A percentile compares a stretch with the other conserved stretches of the same genome.
phyloP scores from a whole-genome alignment of 2,797 vertebrate genomes.

The Glyptemys insculpta region DNA sequence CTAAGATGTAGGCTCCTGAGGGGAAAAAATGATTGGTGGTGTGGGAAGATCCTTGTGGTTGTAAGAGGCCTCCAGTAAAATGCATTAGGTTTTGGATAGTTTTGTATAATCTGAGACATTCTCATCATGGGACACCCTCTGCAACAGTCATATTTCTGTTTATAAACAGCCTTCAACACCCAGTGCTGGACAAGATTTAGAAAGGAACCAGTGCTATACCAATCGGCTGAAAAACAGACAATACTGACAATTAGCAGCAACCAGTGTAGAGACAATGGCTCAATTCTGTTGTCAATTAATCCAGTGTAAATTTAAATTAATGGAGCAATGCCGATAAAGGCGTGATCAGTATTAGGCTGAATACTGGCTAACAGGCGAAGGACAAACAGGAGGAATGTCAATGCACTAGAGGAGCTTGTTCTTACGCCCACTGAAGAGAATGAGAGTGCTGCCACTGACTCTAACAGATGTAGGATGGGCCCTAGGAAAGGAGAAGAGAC shows the following conservation, averaged over 20 bases:
- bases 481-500: not conserved
- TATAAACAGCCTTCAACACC: conserved; percentile 1
- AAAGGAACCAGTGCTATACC: not conserved
- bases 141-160: conserved; percentile 15
- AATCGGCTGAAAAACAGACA: not conserved
- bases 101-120: not conserved
- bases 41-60: accelerated
- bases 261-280: not conserved
- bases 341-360: not conserved
- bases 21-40: not conserved
- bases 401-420: not conserved
- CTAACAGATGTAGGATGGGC: not conserved
- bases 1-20: not conserved
- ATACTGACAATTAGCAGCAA: not conserved
- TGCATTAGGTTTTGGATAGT: not conserved
- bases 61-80: not conserved
- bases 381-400: not conserved
- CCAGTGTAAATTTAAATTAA: accelerated
- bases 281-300: not conserved
- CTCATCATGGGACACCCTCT: not conserved
- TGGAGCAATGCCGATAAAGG: accelerated
- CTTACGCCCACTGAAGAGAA: not conserved
- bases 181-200: conserved; percentile 19
- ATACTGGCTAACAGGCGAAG: not conserved
- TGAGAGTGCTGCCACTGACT: not conserved